These are phyloP conservation scores for Taenioides sp. DNA, from an alignment of 2,797 vertebrate species.

Conservation along the genomic window DNA sequence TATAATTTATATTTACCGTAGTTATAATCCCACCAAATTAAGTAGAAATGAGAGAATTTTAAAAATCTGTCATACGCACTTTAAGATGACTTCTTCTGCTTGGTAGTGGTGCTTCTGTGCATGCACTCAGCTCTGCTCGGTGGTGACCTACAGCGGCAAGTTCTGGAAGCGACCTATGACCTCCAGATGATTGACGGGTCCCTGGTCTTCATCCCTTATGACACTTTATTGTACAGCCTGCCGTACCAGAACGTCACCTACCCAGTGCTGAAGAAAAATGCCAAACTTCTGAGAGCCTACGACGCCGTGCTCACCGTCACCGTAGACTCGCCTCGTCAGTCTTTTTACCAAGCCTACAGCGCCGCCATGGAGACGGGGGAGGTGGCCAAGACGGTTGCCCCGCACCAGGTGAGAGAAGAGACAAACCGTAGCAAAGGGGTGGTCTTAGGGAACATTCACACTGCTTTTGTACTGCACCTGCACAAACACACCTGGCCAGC, in stretches of 20 bases:
- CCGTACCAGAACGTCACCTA: constrained; percentile 73
- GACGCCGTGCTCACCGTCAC: constrained; percentile 82
- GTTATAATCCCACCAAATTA: no score
- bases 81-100: not conserved
- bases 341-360: constrained; percentile 77
- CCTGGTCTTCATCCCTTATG: constrained; percentile 81
- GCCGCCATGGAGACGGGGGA: constrained; percentile 75
- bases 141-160: constrained; percentile 69
- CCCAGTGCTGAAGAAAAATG: constrained; percentile 64
- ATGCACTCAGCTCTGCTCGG: constrained; percentile 84
- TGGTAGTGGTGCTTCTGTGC: constrained; percentile 81
- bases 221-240: constrained; percentile 82
- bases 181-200: constrained; percentile 80
- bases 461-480: no score
- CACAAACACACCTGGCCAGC: no score
- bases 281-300: constrained; percentile 78
- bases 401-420: constrained; percentile 64
- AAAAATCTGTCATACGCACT: no score
- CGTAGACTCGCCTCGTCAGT: constrained; percentile 67
- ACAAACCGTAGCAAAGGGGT: no score
- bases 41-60: no score
- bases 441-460: no score
- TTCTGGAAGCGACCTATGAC: constrained; percentile 81
- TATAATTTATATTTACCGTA: no score
- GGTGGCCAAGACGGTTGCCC: constrained; percentile 62